Evolutionary conservation across 2,113 vertebrate species (phyloP).

Genomic region (Gambusia holbrooki): DNA sequence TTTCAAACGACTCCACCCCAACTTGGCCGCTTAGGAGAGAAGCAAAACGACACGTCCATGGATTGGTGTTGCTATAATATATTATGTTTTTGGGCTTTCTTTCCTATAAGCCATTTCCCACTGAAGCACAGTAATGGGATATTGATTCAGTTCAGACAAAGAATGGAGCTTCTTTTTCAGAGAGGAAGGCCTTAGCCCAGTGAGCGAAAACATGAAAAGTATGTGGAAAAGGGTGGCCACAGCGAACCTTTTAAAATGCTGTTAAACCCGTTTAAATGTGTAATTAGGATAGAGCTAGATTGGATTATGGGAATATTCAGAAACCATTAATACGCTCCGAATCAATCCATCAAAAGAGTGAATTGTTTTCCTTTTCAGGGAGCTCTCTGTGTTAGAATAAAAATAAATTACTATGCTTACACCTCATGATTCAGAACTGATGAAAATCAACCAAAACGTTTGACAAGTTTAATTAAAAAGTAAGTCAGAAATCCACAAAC

Average conservation of each 20-base stretch:
- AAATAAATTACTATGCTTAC: background rate
- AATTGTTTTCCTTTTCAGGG: background rate
- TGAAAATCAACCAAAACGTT: background rate
- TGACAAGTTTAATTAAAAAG: too few relatives aligned
- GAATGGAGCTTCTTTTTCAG: conserved; percentile 49
- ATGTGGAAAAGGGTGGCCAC: background rate
- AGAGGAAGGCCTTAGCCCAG: conserved; percentile 38
- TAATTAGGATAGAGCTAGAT: background rate
- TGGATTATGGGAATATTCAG: background rate
- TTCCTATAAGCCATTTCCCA: conserved; percentile 58
- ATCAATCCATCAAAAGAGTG: background rate
- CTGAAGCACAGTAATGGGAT: conserved; percentile 67
- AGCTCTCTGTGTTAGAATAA: background rate
- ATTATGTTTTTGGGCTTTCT: conserved; percentile 63
- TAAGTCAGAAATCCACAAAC: background rate
- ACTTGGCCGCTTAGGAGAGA: conserved; percentile 34
- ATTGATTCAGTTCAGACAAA: conserved; percentile 66
- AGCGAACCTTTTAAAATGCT: background rate
- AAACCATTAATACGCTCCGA: background rate
- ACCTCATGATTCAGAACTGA: too few relatives aligned
- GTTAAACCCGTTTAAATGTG: background rate
- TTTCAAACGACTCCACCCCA: conserved; percentile 49
- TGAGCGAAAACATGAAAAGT: conserved; percentile 53
- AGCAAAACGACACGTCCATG: conserved; percentile 30
- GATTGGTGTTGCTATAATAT: conserved; percentile 46